Conservation (phyloP, 2,888 invertebrate species). For the Lingula anatina region DNA sequence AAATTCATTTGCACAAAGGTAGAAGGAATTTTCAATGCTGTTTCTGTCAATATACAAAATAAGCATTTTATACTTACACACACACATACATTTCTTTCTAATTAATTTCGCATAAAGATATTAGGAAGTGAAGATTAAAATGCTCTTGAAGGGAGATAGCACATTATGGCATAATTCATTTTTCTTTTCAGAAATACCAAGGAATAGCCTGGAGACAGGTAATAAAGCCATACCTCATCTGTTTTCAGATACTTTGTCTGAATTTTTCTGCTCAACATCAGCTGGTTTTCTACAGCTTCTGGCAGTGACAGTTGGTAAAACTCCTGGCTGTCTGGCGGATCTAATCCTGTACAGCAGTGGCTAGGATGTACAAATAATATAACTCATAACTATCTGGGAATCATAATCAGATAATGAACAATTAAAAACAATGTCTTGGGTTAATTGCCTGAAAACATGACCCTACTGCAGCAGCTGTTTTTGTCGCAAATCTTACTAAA, state of each 20-base stretch:
- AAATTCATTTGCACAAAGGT: not conserved
- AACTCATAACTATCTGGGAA: not conserved
- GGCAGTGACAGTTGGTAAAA: conserved; percentile 34
- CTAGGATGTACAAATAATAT: too few relatives aligned
- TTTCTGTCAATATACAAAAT: not conserved
- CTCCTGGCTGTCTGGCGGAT: conserved; percentile 17
- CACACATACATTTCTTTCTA: not conserved
- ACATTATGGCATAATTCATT: not conserved
- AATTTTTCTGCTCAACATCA: conserved; percentile 37
- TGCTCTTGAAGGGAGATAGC: not conserved
- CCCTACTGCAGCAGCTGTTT: too few relatives aligned
- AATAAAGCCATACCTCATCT: not conserved
- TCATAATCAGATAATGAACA: not conserved
- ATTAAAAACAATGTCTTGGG: not conserved
- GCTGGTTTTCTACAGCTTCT: conserved; percentile 33
- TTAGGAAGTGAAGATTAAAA: not conserved
- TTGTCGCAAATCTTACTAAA: too few relatives aligned
- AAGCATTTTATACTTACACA: not conserved
- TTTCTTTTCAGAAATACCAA: not conserved
- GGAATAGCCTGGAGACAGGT: too few relatives aligned
- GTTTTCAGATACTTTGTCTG: conserved; percentile 19
- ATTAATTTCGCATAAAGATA: not conserved
- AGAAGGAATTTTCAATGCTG: not conserved
- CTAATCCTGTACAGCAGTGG: conserved; percentile 5
- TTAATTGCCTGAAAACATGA: too few relatives aligned